Conservation (phyloP, 2,797 vertebrate species). For the Malurus leucopterus region DNA sequence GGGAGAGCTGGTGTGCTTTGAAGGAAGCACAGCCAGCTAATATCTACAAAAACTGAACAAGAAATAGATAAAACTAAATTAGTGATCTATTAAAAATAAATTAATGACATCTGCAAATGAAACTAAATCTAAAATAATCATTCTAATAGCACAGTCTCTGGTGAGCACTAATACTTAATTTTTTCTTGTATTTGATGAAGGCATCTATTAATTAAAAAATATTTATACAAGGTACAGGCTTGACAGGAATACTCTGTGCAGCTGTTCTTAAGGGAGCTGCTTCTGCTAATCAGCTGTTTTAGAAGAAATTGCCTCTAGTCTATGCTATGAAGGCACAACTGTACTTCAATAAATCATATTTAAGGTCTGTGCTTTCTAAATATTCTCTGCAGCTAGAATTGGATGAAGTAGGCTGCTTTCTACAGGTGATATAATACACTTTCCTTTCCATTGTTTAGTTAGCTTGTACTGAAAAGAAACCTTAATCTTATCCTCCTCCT, state of each 20-base stretch:
- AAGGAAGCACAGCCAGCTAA: slow-evolving; percentile 22
- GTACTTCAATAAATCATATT: slow-evolving; percentile 19
- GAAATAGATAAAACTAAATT: slow-evolving; percentile 64
- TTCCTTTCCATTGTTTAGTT: not conserved
- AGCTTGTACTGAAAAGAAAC: not conserved
- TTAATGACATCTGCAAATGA: slow-evolving; percentile 61
- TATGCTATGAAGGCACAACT: not conserved
- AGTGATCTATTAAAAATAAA: slow-evolving; percentile 68
- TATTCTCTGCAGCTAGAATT: not conserved
- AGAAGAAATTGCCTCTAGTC: slow-evolving; percentile 23
- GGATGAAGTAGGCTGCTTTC: not conserved
- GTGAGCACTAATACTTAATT: slow-evolving; percentile 52
- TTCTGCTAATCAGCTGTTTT: slow-evolving; percentile 46
- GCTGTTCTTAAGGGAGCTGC: slow-evolving; percentile 28
- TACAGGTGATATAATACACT: not conserved
- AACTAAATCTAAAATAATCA: slow-evolving; percentile 67
- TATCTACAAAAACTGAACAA: slow-evolving; percentile 5
- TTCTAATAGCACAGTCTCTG: slow-evolving; percentile 62
- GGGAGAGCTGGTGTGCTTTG: slow-evolving; percentile 2
- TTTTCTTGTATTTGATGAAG: slow-evolving; percentile 61
- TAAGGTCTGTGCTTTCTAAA: slow-evolving; percentile 17
- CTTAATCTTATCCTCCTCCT: not conserved
- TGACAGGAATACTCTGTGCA: slow-evolving; percentile 25
- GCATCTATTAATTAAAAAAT: slow-evolving; percentile 72
- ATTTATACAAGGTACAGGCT: slow-evolving; percentile 58